Evolutionary conservation across 2,888 invertebrate species (phyloP).

Genomic region (Aricia artaxerxes): DNA sequence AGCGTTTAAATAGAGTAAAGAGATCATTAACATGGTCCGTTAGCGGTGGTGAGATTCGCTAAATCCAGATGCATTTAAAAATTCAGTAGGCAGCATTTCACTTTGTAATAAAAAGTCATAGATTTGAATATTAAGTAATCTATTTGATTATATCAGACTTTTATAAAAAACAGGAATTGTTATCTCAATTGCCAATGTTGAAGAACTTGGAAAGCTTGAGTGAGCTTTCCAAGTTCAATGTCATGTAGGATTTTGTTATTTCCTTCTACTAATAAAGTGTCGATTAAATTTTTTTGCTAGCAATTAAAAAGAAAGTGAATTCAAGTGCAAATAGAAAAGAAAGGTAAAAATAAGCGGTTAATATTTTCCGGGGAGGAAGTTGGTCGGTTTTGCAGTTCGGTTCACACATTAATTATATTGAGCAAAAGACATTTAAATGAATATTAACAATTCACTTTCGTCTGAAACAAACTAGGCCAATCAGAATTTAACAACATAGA

Average conservation of each 20-base stretch:
- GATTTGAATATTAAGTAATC: no score
- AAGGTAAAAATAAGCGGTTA: conserved; percentile 11
- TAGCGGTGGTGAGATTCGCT: not conserved
- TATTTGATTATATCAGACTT: no score
- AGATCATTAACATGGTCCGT: not conserved
- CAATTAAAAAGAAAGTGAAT: conserved; percentile 8
- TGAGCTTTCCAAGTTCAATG: not conserved
- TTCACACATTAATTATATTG: conserved; percentile 15
- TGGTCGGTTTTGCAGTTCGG: not conserved
- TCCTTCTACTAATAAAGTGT: not conserved
- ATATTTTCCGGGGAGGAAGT: conserved; percentile 8
- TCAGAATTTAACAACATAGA: not conserved
- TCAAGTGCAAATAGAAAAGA: conserved; percentile 5
- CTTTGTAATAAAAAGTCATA: no score
- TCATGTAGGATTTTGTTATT: not conserved
- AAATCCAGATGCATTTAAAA: not conserved
- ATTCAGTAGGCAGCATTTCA: no score
- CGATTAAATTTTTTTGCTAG: not conserved
- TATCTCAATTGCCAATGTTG: no score
- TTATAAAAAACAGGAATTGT: no score
- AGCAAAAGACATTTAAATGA: not conserved
- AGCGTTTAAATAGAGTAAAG: not conserved
- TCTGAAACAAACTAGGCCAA: not conserved
- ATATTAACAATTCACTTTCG: not conserved
- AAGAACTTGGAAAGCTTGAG: not conserved